phyloP scores from a whole-genome alignment of 2,113 vertebrate genomes.

The Sander lucioperca region DNA sequence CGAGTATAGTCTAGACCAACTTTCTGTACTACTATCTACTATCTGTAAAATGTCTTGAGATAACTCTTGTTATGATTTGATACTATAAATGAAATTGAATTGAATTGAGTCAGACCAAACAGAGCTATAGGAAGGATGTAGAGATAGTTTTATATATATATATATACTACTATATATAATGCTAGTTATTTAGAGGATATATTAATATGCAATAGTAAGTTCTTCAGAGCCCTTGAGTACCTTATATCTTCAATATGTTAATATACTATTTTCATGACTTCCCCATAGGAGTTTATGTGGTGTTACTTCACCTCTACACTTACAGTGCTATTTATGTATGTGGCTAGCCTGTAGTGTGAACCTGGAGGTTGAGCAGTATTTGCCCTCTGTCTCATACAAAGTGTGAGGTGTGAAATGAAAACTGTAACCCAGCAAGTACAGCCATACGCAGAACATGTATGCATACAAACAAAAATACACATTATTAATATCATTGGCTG shows the following conservation, averaged over 20 bases:
- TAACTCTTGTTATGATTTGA: too few species aligned
- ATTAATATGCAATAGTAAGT: neutral
- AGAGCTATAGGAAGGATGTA: neutral
- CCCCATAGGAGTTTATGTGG: neutral
- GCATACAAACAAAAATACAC: neutral
- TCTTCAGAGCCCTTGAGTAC: neutral
- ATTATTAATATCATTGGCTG: conserved; percentile 10
- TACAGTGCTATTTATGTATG: neutral
- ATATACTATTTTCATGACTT: neutral
- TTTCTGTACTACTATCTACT: too few species aligned
- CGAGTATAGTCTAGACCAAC: neutral
- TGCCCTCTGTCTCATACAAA: neutral
- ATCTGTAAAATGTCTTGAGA: too few species aligned
- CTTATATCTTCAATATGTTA: neutral
- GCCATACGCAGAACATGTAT: neutral
- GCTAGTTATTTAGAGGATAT: neutral
- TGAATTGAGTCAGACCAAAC: too few species aligned
- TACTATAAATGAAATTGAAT: too few species aligned
- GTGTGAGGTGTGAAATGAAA: neutral
- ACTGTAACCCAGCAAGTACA: neutral
- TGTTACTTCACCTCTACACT: neutral
- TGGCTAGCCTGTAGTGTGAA: neutral
- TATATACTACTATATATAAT: too few species aligned
- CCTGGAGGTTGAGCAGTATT: neutral
- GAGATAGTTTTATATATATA: neutral